A percentile compares a stretch with the other conserved stretches of the same genome.
These are phyloP conservation scores for Macaria notata DNA, from an alignment of 2,888 invertebrate species.

Conservation along the genomic window DNA sequence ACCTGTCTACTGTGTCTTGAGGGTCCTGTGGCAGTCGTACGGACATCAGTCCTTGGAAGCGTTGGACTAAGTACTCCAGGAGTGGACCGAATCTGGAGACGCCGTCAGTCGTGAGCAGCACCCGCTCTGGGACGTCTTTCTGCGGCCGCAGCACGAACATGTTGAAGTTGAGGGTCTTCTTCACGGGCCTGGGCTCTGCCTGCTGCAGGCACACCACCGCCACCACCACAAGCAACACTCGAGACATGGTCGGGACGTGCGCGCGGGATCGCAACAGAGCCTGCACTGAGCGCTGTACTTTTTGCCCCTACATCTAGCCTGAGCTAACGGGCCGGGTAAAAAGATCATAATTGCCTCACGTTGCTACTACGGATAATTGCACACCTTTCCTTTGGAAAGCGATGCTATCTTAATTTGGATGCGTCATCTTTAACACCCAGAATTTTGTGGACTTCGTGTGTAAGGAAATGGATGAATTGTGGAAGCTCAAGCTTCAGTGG, in stretches of 20 bases:
- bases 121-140: slow-evolving; percentile 57
- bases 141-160: slow-evolving; percentile 70
- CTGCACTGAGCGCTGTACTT: slow-evolving; percentile 65
- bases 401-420: slow-evolving; percentile 68
- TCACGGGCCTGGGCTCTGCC: slow-evolving; percentile 59
- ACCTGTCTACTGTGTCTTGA: slow-evolving; percentile 82
- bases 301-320: slow-evolving; percentile 70
- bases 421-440: slow-evolving; percentile 59
- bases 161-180: slow-evolving; percentile 72
- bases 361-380: slow-evolving; percentile 67
- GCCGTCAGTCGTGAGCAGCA: slow-evolving; percentile 62
- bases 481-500: slow-evolving; percentile 43
- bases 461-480: slow-evolving; percentile 17
- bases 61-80: slow-evolving; percentile 86
- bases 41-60: slow-evolving; percentile 86
- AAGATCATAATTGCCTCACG: slow-evolving; percentile 76
- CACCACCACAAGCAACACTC: slow-evolving; percentile 51
- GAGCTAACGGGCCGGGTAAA: slow-evolving; percentile 77
- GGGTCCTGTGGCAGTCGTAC: slow-evolving; percentile 83
- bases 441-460: slow-evolving; percentile 40
- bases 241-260: slow-evolving; percentile 53
- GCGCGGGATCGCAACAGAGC: slow-evolving; percentile 53
- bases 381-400: slow-evolving; percentile 81
- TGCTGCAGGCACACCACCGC: slow-evolving; percentile 53
- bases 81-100: slow-evolving; percentile 85